phyloP scores from a whole-genome alignment of 30 jellyfish, hydroid and myxozoan species.

The Pelagia noctiluca region DNA sequence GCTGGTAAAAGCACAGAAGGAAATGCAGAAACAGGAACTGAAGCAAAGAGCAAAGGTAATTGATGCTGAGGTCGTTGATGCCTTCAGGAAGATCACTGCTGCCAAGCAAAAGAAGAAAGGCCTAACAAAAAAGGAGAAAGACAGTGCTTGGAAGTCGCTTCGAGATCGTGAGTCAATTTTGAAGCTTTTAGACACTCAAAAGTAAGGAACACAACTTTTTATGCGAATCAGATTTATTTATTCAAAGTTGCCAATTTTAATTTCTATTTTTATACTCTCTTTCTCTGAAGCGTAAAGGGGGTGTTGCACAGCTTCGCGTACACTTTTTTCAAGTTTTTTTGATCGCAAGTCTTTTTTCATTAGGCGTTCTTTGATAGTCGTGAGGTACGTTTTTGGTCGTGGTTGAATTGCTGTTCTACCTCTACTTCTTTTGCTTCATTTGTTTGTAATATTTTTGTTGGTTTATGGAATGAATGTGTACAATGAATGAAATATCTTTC shows the following conservation, averaged over 20 bases:
- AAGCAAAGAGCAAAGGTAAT: conserved; percentile 84
- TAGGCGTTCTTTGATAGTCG: no score
- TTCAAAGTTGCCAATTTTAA: not conserved
- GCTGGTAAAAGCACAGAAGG: conserved; percentile 74
- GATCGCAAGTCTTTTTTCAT: no score
- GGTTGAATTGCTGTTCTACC: no score
- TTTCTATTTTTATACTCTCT: no score
- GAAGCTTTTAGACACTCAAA: conserved; percentile 79
- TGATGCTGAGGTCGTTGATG: conserved; percentile 95
- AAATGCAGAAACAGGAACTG: conserved; percentile 90
- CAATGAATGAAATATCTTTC: no score
- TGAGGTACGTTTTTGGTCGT: no score
- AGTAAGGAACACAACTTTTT: not conserved
- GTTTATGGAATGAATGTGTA: no score
- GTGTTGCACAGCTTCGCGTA: no score
- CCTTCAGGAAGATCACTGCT: conserved; percentile 81
- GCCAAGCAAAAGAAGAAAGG: conserved; percentile 85
- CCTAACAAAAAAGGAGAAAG: conserved; percentile 86
- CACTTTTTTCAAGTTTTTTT: no score
- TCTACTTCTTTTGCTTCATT: no score
- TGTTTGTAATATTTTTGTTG: no score
- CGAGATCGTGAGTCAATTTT: conserved; percentile 93
- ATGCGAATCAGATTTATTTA: not conserved
- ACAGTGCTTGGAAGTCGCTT: conserved; percentile 90
- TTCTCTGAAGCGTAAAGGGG: no score